Conservation (phyloP, 2,888 invertebrate species). For the Zaprionus lineosus region DNA sequence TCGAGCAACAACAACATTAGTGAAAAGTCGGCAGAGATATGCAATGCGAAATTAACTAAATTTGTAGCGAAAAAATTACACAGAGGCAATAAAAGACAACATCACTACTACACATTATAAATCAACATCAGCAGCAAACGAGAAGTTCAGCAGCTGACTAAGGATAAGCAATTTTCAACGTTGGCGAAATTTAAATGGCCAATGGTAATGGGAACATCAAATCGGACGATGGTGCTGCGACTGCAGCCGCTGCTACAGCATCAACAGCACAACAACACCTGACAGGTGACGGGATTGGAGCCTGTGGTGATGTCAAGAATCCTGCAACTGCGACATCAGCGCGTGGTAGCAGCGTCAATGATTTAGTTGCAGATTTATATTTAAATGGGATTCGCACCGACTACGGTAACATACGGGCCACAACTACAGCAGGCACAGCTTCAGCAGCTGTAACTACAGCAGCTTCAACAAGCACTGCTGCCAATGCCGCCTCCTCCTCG, state of each 20-base stretch:
- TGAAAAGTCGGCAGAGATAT: slow-evolving; percentile 60
- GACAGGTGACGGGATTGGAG: slow-evolving; percentile 40
- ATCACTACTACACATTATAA: slow-evolving; percentile 4
- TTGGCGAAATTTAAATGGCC: slow-evolving; percentile 71
- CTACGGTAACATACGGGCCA: slow-evolving; percentile 69
- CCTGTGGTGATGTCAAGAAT: slow-evolving; percentile 40
- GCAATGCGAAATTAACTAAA: slow-evolving; percentile 54
- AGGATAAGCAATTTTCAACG: slow-evolving; percentile 3
- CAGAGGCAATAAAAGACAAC: slow-evolving; percentile 16
- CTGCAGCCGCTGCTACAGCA: slow-evolving; percentile 34
- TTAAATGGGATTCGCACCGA: slow-evolving; percentile 65
- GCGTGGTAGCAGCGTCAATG: slow-evolving; percentile 60
- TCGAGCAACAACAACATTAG: slow-evolving; percentile 43
- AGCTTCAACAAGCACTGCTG: slow-evolving; percentile 2
- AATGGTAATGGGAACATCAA: slow-evolving; percentile 76
- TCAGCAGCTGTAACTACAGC: slow-evolving; percentile 4
- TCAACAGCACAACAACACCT: slow-evolving; percentile 28
- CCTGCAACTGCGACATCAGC: slow-evolving; percentile 22
- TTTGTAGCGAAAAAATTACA: slow-evolving; percentile 36
- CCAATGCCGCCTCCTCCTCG: slow-evolving; percentile 39
- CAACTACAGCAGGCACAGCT: slow-evolving; percentile 12
- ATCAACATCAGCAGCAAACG: not conserved
- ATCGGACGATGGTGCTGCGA: slow-evolving; percentile 65
- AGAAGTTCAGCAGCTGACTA: slow-evolving; percentile 1
- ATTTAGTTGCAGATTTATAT: slow-evolving; percentile 77